Base-by-base conservation (phyloP, 2,888 invertebrate genomes). In the Altica lythri region DNA sequence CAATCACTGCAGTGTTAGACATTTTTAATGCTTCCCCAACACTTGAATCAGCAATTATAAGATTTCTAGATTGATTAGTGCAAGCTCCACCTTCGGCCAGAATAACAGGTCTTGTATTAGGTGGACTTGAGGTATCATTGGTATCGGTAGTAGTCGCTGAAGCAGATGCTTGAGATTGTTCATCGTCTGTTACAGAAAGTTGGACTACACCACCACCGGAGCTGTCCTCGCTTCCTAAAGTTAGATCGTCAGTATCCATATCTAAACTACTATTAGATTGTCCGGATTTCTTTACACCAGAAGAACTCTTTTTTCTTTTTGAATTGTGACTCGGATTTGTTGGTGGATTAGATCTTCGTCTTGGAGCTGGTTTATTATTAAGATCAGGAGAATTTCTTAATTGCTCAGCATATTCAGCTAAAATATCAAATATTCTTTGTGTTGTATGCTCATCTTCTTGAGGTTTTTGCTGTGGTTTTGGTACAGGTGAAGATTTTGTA, bases 371-470 rank as follows among this genome's bases (percentile, higher is more conserved):
- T 72, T 89, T 90, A 71, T 90, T 88, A 69, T 89, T 90, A 34
- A 84, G 71, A 74, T 90, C 90, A 0, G 90, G 90, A 1, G 88
- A 89, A 68, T 89, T 90, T 63, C 89, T 81, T 34, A 90, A 78
- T 68, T 90, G 89, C 66, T 90, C 90, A 40, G 88, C 88, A 71
- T 90, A 90, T 69, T 90, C 88, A 0, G 89, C 89, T 42, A 90
- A 73, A 64, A 90, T 90, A 61, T 89, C 89, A 56, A 89, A 84
- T 65, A 90, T 90, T 61, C 89, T 79, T 68, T 89, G 89, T 0
- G 89, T 88, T 0, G 90, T 90, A 70, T 89, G 88, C 68, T 89
- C 89, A 66, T 90, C 90, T 77, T 90, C 90, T 60, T 88, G 83
- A 1, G 89, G 88, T 71, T 90, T 90, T 63, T 88, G 88, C 54